phyloP scores from a whole-genome alignment of 2,113 vertebrate genomes.

The Capreolus pygargus region DNA sequence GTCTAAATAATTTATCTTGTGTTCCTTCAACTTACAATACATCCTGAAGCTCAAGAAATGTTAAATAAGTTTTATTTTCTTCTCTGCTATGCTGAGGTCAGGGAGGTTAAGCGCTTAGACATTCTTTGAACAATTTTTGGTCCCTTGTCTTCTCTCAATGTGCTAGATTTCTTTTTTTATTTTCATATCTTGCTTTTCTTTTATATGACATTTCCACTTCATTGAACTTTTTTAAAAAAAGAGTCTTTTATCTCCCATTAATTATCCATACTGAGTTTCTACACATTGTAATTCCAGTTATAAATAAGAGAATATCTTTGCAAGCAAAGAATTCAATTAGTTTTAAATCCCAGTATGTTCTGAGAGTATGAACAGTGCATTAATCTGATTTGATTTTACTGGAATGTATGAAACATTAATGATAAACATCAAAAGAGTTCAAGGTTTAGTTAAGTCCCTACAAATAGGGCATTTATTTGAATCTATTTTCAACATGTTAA shows the following conservation, averaged over 20 bases:
- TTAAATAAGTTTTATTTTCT: slow-evolving; percentile 79
- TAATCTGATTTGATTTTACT: slow-evolving; percentile 12
- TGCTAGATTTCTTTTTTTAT: slow-evolving; percentile 10
- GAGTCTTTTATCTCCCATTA: slow-evolving; percentile 46
- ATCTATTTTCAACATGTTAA: background rate
- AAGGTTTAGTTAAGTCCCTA: background rate
- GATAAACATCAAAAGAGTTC: background rate
- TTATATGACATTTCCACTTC: slow-evolving; percentile 73
- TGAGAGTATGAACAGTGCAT: background rate
- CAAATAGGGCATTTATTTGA: slow-evolving; percentile 28
- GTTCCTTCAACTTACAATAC: slow-evolving; percentile 76
- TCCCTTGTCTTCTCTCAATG: slow-evolving; percentile 46
- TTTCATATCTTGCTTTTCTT: slow-evolving; percentile 59
- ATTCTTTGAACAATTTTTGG: slow-evolving; percentile 74
- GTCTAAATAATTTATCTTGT: slow-evolving; percentile 85
- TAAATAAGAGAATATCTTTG: slow-evolving; percentile 54
- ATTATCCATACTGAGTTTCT: slow-evolving; percentile 62
- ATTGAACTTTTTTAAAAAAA: slow-evolving; percentile 42
- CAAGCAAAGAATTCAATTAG: slow-evolving; percentile 48
- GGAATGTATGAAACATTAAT: background rate
- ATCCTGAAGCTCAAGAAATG: slow-evolving; percentile 79
- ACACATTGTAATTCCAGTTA: slow-evolving; percentile 30
- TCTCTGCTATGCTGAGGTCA: slow-evolving; percentile 73
- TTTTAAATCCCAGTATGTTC: slow-evolving; percentile 18
- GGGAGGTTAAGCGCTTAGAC: slow-evolving; percentile 75